These are phyloP conservation scores for Falco punctatus DNA, from an alignment of 2,113 vertebrate genomes.

Conservation along the genomic window DNA sequence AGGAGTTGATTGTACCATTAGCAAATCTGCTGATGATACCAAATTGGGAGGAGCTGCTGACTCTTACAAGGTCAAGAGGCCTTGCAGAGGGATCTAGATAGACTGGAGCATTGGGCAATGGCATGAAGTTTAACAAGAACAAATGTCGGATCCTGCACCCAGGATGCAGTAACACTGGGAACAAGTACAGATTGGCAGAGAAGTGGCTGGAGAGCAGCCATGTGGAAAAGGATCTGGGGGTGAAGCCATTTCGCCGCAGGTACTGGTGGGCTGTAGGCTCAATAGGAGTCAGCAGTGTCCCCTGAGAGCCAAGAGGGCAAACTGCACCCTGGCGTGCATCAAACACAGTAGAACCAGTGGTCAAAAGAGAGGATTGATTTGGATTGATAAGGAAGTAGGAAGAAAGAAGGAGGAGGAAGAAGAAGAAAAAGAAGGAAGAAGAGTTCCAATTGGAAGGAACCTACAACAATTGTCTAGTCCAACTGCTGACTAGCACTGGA, in stretches of 20 bases:
- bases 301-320: too few species aligned
- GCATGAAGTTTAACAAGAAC: not conserved
- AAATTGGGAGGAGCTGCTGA: not conserved
- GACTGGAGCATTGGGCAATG: not conserved
- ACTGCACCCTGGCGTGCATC: too few species aligned
- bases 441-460: not conserved
- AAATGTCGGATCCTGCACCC: not conserved
- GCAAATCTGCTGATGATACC: not conserved
- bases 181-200: not conserved
- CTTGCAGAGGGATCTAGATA: not conserved
- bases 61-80: not conserved
- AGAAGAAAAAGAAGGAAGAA: not conserved
- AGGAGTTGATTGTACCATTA: not conserved
- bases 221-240: not conserved
- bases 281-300: too few species aligned
- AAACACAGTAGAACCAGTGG: not conserved
- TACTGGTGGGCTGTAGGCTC: too few species aligned
- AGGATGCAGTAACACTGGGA: fast-evolving
- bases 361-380: not conserved
- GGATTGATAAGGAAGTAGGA: too few species aligned
- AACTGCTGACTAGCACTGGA: not conserved
- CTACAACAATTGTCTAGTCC: too few species aligned
- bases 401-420: not conserved
- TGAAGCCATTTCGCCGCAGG: too few species aligned
- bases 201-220: not conserved